These are phyloP conservation scores for Otolemur crassicaudatus DNA, from an alignment of 2,797 vertebrate species.

Conservation along the genomic window DNA sequence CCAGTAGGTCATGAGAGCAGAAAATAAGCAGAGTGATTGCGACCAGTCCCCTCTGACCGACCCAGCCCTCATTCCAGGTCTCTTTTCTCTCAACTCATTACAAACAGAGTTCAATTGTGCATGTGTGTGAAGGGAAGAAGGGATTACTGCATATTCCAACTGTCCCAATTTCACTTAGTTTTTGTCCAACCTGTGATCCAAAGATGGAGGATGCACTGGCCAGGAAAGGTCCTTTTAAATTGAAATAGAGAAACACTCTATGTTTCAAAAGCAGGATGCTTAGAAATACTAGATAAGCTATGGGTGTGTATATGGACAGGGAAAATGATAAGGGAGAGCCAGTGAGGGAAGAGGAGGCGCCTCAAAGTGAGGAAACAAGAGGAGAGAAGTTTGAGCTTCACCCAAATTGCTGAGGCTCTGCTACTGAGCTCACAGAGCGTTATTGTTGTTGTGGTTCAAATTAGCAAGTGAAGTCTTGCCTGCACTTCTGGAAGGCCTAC, in stretches of 20 bases:
- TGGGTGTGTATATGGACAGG: background rate
- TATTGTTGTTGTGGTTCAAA: constrained; percentile 69
- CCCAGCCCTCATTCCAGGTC: background rate
- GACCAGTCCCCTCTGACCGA: constrained; percentile 77
- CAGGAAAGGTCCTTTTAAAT: background rate
- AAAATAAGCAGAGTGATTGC: constrained; percentile 68
- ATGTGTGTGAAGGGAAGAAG: constrained; percentile 74
- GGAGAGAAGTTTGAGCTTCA: background rate
- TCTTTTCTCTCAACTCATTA: constrained; percentile 83
- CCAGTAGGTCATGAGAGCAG: background rate
- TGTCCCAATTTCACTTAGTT: constrained; percentile 76
- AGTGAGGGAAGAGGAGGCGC: background rate
- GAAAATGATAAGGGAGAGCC: background rate
- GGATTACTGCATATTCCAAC: constrained; percentile 75
- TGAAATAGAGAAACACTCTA: background rate
- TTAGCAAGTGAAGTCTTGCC: constrained; percentile 72
- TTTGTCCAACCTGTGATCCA: constrained; percentile 27
- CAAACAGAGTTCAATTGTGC: constrained; percentile 18
- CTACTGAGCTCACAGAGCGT: constrained; percentile 75
- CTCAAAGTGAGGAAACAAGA: background rate
- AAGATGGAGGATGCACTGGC: background rate
- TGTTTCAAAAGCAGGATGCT: constrained; percentile 70
- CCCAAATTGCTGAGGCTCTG: background rate
- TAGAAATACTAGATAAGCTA: constrained; percentile 72
- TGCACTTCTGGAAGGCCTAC: constrained; percentile 71